Conservation (phyloP, 1,140 invertebrate genomes). For the Parapsyche elsis region DNA sequence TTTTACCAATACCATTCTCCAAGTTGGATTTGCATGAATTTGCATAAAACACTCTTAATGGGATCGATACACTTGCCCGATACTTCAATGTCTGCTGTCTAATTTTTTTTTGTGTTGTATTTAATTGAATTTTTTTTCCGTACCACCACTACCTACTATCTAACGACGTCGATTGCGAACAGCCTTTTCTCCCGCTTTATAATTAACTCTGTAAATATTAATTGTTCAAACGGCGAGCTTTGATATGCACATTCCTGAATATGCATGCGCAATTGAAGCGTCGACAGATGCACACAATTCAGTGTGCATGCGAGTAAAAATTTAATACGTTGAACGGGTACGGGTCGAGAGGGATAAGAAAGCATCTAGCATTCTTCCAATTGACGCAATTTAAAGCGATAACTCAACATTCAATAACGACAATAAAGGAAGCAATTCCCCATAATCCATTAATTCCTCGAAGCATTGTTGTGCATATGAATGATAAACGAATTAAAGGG, state of each 20-base stretch:
- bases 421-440: conserved; percentile 12
- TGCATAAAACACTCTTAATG: conserved; percentile 23
- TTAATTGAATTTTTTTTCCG: background rate
- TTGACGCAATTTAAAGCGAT: conserved; percentile 33
- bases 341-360: background rate
- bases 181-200: no score
- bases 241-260: background rate
- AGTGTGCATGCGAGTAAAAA: background rate
- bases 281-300: background rate
- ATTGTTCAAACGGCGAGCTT: no score
- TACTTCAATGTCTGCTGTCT: conserved; percentile 5
- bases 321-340: background rate
- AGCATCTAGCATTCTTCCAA: conserved; percentile 26
- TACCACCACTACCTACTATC: no score
- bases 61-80: conserved; percentile 15
- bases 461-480: no score
- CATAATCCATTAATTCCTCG: no score
- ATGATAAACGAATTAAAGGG: no score
- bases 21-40: conserved; percentile 10
- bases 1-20: background rate
- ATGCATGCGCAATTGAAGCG: background rate
- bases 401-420: conserved; percentile 24
- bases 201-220: no score
- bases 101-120: background rate
- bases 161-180: no score